A percentile compares a stretch with the other conserved stretches of the same genome.
Conservation (phyloP, 1,140 invertebrate species). For the Aphelinus atriplicis region DNA sequence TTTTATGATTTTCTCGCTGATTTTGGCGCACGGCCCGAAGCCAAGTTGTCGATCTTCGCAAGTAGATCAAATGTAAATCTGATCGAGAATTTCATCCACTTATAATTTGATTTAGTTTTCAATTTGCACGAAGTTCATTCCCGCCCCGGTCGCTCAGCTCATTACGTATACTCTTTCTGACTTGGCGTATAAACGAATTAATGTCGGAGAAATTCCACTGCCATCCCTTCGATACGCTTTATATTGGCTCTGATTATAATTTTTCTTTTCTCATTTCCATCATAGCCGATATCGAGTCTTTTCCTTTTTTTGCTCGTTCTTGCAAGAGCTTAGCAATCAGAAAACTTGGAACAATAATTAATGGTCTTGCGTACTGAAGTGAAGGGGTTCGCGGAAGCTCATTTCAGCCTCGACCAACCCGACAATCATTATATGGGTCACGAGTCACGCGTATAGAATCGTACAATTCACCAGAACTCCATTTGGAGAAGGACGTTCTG, state of each 20-base stretch:
- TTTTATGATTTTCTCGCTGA: no score
- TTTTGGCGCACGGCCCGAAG: no score
- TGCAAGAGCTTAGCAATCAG: no score
- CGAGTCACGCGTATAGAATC: no score
- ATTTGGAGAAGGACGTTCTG: no score
- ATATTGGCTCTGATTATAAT: not conserved
- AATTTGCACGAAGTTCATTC: not conserved
- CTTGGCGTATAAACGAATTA: not conserved
- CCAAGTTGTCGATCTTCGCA: not conserved
- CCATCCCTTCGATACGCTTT: not conserved
- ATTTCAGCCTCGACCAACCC: no score
- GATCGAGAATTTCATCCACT: not conserved
- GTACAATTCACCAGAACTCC: no score
- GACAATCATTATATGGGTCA: no score
- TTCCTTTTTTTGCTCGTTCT: no score
- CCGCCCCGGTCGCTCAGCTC: not conserved
- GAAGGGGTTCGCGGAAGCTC: no score
- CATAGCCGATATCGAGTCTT: not conserved
- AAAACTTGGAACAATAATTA: no score
- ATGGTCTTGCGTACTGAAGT: no score
- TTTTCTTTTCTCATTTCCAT: not conserved
- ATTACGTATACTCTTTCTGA: not conserved
- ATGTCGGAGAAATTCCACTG: conserved; percentile 5
- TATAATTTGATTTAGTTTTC: conserved; percentile 16
- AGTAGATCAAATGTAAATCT: conserved; percentile 10